Conservation (phyloP, 2,888 invertebrate species). For the Thereva unica region DNA sequence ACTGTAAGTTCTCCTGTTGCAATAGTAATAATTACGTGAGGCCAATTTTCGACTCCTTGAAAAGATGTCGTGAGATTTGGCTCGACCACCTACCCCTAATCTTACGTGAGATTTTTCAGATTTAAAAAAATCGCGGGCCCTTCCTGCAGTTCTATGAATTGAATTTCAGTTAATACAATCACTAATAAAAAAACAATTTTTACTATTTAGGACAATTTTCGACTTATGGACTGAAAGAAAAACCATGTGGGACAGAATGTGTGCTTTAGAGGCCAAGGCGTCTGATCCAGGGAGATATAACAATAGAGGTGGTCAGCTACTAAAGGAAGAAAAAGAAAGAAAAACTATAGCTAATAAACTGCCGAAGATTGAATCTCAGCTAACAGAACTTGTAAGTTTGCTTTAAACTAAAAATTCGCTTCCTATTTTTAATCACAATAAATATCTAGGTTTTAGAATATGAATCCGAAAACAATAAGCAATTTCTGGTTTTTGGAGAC, state of each 20-base stretch:
- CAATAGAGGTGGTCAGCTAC: slow-evolving; percentile 83
- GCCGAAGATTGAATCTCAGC: slow-evolving; percentile 73
- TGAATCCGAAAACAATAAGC: slow-evolving; percentile 60
- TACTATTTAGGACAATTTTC: slow-evolving; percentile 63
- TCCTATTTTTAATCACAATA: not conserved
- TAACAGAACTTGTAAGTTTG: slow-evolving; percentile 60
- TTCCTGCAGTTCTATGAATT: no score
- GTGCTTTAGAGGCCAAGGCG: slow-evolving; percentile 74
- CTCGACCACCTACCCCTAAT: no score
- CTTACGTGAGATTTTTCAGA: no score
- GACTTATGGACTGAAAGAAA: slow-evolving; percentile 69
- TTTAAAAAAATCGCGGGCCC: no score
- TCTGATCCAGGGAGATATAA: slow-evolving; percentile 81
- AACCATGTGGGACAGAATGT: slow-evolving; percentile 74
- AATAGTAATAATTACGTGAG: no score
- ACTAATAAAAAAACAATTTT: not conserved
- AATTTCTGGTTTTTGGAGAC: slow-evolving; percentile 68
- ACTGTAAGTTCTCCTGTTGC: no score
- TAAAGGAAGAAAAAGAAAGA: slow-evolving; percentile 86
- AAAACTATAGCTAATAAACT: slow-evolving; percentile 72
- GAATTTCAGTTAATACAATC: no score
- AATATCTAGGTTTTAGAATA: slow-evolving; percentile 57
- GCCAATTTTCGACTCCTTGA: no score
- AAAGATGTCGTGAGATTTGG: no score
- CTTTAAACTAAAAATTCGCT: not conserved